phyloP scores from a whole-genome alignment of 2,797 vertebrate species.

The Pseudochirops cupreus region DNA sequence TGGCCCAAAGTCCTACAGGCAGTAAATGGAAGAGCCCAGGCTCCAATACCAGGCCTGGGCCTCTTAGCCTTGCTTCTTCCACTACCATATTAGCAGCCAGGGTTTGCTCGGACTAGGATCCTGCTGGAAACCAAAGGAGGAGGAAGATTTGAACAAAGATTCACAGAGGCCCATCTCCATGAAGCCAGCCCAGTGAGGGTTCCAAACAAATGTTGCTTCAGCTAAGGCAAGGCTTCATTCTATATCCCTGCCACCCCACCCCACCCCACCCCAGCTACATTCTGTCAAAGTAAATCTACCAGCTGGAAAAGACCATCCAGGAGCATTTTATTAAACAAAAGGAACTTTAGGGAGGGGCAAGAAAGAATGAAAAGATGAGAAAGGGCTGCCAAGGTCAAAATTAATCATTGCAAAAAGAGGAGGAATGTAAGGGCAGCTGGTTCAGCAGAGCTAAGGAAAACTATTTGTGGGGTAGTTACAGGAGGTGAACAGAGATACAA shows the following conservation, averaged over 20 bases:
- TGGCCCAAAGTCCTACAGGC: background rate
- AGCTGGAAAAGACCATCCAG: conserved; percentile 52
- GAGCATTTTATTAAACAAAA: conserved; percentile 68
- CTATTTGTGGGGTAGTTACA: background rate
- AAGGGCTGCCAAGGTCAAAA: conserved; percentile 16
- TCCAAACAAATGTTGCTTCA: background rate
- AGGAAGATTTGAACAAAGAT: background rate
- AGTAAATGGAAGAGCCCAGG: background rate
- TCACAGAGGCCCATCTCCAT: background rate
- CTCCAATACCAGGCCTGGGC: background rate
- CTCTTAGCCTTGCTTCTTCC: too few relatives aligned
- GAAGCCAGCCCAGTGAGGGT: background rate
- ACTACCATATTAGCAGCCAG: background rate
- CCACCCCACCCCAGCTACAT: background rate
- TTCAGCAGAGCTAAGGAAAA: background rate
- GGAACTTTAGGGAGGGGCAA: conserved; percentile 55
- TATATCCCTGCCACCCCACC: background rate
- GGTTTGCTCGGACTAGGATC: background rate
- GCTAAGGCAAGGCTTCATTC: background rate
- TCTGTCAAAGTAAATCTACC: background rate
- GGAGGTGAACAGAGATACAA: background rate
- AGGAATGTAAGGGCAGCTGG: conserved; percentile 31
- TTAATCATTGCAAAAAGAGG: conserved; percentile 51
- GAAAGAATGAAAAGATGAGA: conserved; percentile 18
- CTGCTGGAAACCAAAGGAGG: background rate